Base-by-base conservation (phyloP, 2,113 vertebrate species). In the Grammomys dolichurus region DNA sequence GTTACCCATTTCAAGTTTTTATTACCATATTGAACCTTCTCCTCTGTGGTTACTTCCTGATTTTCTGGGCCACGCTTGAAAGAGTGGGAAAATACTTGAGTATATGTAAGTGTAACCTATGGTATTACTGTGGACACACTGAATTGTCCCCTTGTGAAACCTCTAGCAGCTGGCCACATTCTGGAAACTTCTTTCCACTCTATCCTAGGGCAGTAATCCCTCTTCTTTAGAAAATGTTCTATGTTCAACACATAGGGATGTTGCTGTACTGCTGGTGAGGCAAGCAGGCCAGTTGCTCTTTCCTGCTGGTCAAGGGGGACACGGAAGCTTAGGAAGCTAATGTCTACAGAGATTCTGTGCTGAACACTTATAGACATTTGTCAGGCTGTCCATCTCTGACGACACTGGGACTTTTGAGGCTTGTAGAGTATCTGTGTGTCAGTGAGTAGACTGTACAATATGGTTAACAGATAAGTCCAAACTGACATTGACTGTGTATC, bases 1-100 rank as follows among this genome's bases (percentile, higher is more conserved):
- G 63, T 58, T 22, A n/a, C 85, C 67, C 48, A 87, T 87, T 69
- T 80, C 58, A 70, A 76, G 54, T 78, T 67, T 95, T 84, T 87
- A 40, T 77, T 89, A 40, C 26, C 73, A 43, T 10, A 36, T 4
- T 60, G 78, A 76, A 76, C 56, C 24, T 80, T 91, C 70, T 22
- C 75, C 19, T 60, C 56, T 1, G 5, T 13, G 85, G 51, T 75
- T 93, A 46, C 78, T 95, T 60, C 63, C 73, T 22, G 89, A 56
- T 58, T 91, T 96, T 48, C 31, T 56, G 36, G 58, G 65, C 56
- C n/a, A 28, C 36, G 48, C 1, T 40, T 43, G 19, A 48, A 73
- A 46, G 10, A 51, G 16, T 43, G 48, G 72, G n/a, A 82, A 58
- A 48, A 9, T 56, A 9, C 3, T 16, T 51, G 76, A 90, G 24